Evolutionary conservation across 2,113 vertebrate species (phyloP).

Genomic region (Mormyrus lacerda): DNA sequence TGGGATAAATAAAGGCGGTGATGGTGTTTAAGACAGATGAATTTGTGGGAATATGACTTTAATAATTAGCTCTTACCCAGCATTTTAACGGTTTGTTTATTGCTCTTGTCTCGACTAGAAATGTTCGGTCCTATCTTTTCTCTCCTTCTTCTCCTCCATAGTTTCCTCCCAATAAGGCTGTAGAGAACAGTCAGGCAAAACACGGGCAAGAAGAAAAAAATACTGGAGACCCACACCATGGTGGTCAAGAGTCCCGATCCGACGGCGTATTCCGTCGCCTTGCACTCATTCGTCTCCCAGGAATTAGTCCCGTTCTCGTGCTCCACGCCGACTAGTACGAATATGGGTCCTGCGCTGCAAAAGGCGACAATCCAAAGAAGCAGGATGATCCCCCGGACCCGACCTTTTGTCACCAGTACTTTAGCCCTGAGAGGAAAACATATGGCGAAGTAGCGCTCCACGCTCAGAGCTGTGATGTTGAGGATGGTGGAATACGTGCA

Average conservation of each 20-base stretch:
- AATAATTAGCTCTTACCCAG: constrained; percentile 65
- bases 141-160: constrained; percentile 74
- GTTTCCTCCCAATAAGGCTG: constrained; percentile 85
- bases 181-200: constrained; percentile 93
- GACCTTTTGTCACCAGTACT: constrained; percentile 81
- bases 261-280: constrained; percentile 83
- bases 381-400: constrained; percentile 80
- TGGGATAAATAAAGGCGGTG: not conserved
- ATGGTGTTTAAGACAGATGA: not conserved
- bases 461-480: constrained; percentile 89
- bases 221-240: constrained; percentile 91
- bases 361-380: constrained; percentile 85
- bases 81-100: constrained; percentile 94
- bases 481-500: constrained; percentile 95
- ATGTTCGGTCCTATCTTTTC: constrained; percentile 67
- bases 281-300: constrained; percentile 83
- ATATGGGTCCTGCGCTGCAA: constrained; percentile 83
- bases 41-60: not conserved
- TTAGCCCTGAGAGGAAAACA: constrained; percentile 92
- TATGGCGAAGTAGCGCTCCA: constrained; percentile 90
- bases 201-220: constrained; percentile 91
- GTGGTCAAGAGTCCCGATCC: constrained; percentile 83
- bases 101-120: constrained; percentile 78
- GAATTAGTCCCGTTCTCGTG: constrained; percentile 67
- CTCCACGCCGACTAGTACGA: constrained; percentile 88